A percentile compares a stretch with the other conserved stretches of the same genome.
These are phyloP conservation scores for Pyrocephalus nanus DNA, from an alignment of 2,797 vertebrate species.

Conservation along the genomic window DNA sequence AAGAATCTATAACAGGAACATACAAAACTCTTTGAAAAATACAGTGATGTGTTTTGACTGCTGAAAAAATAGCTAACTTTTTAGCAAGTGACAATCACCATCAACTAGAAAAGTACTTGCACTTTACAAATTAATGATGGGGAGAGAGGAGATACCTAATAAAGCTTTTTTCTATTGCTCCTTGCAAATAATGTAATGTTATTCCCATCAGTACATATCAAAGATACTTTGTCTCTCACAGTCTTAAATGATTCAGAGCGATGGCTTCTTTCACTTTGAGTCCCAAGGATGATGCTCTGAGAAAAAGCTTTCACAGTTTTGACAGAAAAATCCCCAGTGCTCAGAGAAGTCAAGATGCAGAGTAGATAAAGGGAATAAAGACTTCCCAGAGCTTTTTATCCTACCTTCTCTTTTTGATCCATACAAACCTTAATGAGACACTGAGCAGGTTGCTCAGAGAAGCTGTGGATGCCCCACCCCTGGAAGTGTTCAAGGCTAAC, in stretches of 20 bases:
- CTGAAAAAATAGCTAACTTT: slow-evolving; percentile 57
- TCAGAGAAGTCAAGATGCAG: background rate
- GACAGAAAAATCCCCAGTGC: background rate
- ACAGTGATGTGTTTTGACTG: slow-evolving; percentile 63
- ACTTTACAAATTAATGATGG: slow-evolving; percentile 40
- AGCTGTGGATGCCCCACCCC: background rate
- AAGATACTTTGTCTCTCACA: background rate
- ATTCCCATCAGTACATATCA: background rate
- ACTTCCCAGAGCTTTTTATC: background rate
- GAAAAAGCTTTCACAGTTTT: background rate
- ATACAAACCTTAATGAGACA: background rate
- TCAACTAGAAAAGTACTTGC: slow-evolving; percentile 45
- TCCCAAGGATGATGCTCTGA: background rate
- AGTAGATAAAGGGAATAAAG: background rate
- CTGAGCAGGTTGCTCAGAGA: background rate
- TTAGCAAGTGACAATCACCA: slow-evolving; percentile 49
- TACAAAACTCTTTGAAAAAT: slow-evolving; percentile 48
- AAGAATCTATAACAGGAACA: slow-evolving; percentile 83
- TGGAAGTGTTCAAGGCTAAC: background rate
- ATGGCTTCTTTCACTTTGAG: background rate
- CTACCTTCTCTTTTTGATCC: background rate
- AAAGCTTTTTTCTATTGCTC: slow-evolving; percentile 20
- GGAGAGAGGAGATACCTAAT: slow-evolving; percentile 6
- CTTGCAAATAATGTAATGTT: slow-evolving; percentile 13
- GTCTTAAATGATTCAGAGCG: background rate